Percentiles rank a stretch among this genome's conserved stretches.
Conservation (phyloP, 2,797 vertebrate species). For the Benthosema pterotum region DNA sequence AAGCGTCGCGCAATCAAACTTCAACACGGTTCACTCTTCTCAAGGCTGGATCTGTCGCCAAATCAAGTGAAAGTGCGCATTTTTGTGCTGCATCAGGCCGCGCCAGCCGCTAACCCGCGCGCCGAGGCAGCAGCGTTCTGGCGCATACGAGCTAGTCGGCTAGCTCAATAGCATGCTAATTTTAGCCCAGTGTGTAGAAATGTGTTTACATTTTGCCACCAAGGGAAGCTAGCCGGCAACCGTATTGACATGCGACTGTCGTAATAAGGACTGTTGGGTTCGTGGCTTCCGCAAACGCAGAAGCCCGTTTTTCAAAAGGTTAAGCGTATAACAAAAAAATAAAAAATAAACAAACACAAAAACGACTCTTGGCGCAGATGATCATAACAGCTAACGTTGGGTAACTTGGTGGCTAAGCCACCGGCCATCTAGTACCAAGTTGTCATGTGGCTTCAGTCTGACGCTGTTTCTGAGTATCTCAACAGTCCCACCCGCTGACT, state of each 20-base stretch:
- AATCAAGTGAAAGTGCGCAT: slow-evolving; percentile 75
- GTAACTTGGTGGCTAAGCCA: too few relatives aligned
- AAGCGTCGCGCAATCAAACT: not conserved
- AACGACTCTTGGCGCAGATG: too few relatives aligned
- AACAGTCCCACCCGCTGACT: not conserved
- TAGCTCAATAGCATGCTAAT: slow-evolving; percentile 59
- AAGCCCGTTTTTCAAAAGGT: too few relatives aligned
- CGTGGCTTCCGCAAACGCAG: too few relatives aligned
- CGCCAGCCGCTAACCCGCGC: slow-evolving; percentile 69
- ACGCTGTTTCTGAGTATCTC: too few relatives aligned
- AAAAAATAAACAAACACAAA: too few relatives aligned
- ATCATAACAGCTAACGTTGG: too few relatives aligned
- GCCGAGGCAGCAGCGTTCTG: slow-evolving; percentile 58
- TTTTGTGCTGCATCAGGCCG: slow-evolving; percentile 76
- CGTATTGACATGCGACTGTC: too few relatives aligned
- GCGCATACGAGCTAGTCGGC: slow-evolving; percentile 78
- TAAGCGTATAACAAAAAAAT: too few relatives aligned
- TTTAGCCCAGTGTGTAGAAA: slow-evolving; percentile 15
- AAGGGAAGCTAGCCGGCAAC: slow-evolving; percentile 1
- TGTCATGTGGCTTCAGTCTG: too few relatives aligned
- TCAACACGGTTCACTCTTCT: slow-evolving; percentile 8
- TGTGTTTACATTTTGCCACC: slow-evolving; percentile 12
- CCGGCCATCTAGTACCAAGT: too few relatives aligned
- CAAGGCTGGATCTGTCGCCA: slow-evolving; percentile 31
- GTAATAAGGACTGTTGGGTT: too few relatives aligned